Evolutionary conservation across 2,113 vertebrate species (phyloP), one percentile per base, ranked within the genome.

Genomic region (Datnioides undecimradiatus): DNA sequence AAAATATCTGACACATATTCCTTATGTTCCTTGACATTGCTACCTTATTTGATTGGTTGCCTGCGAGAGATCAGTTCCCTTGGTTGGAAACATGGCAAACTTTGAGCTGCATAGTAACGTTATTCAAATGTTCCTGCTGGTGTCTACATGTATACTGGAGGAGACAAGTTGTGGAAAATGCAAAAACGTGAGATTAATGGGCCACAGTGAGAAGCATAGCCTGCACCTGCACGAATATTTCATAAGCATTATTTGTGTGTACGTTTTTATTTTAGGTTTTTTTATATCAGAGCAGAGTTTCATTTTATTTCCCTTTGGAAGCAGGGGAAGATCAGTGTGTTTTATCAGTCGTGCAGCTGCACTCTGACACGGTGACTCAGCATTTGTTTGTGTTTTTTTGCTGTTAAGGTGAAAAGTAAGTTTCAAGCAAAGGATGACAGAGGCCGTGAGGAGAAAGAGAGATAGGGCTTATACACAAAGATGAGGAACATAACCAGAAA

Each of bases 311-410:
- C n/a, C n/a, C 67, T 67, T 33, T 62, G 19, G 45, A 41, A 14
- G 23, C 40, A 36, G 63, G 25, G 36, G 55, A 49, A 51, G 68
- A 3, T 33, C 23, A 16, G 13, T 66, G 46, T 66, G n/a, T 73
- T 74, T 62, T 14, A 36, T 67, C 13, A 48, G 36, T 73, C 5
- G 1, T 51, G 11, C 43, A 57, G 66, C 62, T 59, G 64, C 52
- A 46, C 31, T 63, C 72, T 59, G 71, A 80, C 52, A 64, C 33
- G 2, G 14, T 79, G 78, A 84, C 74, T 77, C 80, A 84, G 74
- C 74, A 4, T 70, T 59, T 70, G 52, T 19, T 8, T n/a, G n/a
- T n/a, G n/a, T n/a, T 10, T 34, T 75, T 77, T 57, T 41, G 60
- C 70, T 59, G 46, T 65, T 64, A 11, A 57, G 29, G 40, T 74